Evolutionary conservation across 2,113 vertebrate genomes (phyloP), one percentile per base, ranked within the genome.

Genomic region (Tyto alba): DNA sequence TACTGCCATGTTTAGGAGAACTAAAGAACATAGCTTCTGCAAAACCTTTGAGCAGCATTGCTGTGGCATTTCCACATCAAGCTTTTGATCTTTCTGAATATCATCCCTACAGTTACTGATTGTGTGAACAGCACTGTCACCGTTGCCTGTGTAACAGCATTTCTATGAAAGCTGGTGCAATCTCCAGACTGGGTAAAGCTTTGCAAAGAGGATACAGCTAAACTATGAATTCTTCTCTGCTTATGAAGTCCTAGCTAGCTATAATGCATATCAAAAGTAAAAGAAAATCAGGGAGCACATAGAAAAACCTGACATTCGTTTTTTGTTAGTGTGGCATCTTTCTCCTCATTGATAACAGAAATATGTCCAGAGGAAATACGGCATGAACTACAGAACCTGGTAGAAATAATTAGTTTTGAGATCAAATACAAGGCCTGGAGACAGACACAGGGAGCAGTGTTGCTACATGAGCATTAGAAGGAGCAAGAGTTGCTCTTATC

Each of bases 271-370:
- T 2, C 19, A 53, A 57, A 67, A 75, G 71, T 74, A 55, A n/a
- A 59, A 55, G 84, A 32, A 80, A 88, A 74, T 30, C 56, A 75
- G 27, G 22, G 21, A 66, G 4, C 18, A 40, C 15, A 14, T 2
- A 52, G 30, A 17, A 77, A 77, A 75, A 34, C 3, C 5, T 5
- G 2, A 11, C 13, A 22, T 59, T 10, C 3, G 0, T 2, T 62
- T 72, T 78, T 79, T 93, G 72, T 64, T 88, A 30, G 8, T 14
- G 7, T 38, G 23, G 4, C 19, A 15, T 77, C 55, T 84, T 96
- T 73, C 26, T 75, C 11, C 16, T 62, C 13, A 21, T 85, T 48
- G 16, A 34, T 82, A 75, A 79, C 12, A 83, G 71, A 63, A 90
- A 72, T 45, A 50, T 32, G 3, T 22, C 23, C 14, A 74, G 32